Conservation (phyloP, 2,888 invertebrate species). For the Lissocephala sabroskyi region DNA sequence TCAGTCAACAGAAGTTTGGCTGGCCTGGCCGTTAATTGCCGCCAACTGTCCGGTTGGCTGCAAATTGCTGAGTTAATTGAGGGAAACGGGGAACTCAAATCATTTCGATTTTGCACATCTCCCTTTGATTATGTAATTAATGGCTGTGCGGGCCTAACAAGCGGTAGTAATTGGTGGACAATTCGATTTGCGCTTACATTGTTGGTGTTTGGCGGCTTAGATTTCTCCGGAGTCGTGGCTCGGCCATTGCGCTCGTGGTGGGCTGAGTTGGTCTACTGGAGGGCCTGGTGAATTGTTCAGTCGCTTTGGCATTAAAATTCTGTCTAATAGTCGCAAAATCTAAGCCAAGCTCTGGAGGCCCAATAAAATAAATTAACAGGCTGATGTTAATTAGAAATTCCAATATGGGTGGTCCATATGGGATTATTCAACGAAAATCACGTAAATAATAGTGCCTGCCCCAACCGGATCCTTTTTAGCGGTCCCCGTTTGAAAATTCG, state of each 20-base stretch:
- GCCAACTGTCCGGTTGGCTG: background rate
- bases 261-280: constrained; percentile 27
- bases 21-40: constrained; percentile 5
- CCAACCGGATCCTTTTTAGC: no score
- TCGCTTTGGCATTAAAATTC: constrained; percentile 2
- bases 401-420: constrained; percentile 27
- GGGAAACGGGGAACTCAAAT: constrained; percentile 50
- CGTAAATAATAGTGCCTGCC: no score
- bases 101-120: constrained; percentile 32
- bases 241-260: constrained; percentile 48
- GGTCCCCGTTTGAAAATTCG: no score
- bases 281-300: background rate
- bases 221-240: constrained; percentile 60
- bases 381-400: constrained; percentile 38
- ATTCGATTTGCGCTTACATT: constrained; percentile 62
- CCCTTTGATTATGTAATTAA: constrained; percentile 23
- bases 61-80: constrained; percentile 32
- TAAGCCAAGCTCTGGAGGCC: constrained; percentile 19
- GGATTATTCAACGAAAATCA: no score
- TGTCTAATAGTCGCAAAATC: constrained; percentile 24
- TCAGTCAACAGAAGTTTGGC: constrained; percentile 2
- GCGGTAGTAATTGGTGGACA: background rate
- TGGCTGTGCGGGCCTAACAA: background rate
- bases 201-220: constrained; percentile 52
- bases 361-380: constrained; percentile 47